Evolutionary conservation across 2,888 invertebrate genomes (phyloP).

Genomic region (Girardia tigrina): DNA sequence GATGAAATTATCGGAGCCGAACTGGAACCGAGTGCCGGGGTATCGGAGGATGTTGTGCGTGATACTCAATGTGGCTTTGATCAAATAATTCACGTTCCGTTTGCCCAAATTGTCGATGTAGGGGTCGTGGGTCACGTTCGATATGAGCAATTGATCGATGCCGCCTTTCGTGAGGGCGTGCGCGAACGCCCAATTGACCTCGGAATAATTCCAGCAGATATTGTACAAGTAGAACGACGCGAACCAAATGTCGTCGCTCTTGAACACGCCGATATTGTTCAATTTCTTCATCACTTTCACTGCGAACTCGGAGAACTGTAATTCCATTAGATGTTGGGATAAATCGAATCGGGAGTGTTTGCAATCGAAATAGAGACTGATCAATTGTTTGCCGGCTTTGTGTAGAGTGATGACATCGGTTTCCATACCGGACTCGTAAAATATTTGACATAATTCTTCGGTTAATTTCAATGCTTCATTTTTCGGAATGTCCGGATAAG

Average conservation of each 20-base stretch:
- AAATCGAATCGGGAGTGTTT: background rate
- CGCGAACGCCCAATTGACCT: constrained; percentile 41
- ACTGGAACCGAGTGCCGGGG: background rate
- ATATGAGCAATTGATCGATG: background rate
- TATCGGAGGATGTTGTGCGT: background rate
- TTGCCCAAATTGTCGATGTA: background rate
- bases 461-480: background rate
- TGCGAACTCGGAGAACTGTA: constrained; percentile 32
- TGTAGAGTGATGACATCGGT: background rate
- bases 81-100: background rate
- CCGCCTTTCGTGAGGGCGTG: background rate
- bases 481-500: background rate
- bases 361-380: background rate
- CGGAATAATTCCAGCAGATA: constrained; percentile 45
- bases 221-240: constrained; percentile 45
- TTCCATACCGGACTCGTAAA: background rate
- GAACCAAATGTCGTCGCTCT: constrained; percentile 46
- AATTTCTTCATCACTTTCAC: constrained; percentile 43
- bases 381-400: background rate
- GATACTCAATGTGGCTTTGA: background rate
- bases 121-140: background rate
- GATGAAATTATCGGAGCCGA: background rate
- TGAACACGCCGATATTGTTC: constrained; percentile 44
- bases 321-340: background rate
- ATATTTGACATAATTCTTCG: background rate